These are phyloP conservation scores for Zenarchopterus dispar DNA, from an alignment of 2,797 vertebrate species.

Conservation along the genomic window DNA sequence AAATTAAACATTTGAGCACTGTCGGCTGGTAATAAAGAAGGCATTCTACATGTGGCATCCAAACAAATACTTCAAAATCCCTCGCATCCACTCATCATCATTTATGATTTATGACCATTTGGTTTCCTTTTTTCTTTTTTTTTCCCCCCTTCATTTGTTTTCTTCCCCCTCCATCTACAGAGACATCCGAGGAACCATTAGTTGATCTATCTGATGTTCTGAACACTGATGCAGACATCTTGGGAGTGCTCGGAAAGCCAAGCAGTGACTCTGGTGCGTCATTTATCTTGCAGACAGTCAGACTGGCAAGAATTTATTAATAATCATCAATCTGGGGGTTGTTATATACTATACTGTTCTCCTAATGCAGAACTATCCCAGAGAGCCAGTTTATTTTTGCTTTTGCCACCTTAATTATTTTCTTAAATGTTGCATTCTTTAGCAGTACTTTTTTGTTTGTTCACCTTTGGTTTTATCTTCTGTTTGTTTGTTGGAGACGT, in stretches of 20 bases:
- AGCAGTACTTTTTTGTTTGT: slow-evolving; percentile 57
- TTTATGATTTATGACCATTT: slow-evolving; percentile 75
- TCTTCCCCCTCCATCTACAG: slow-evolving; percentile 72
- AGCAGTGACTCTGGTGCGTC: slow-evolving; percentile 91
- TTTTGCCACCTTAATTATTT: slow-evolving; percentile 41
- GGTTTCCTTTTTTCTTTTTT: slow-evolving; percentile 58
- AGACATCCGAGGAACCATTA: slow-evolving; percentile 90
- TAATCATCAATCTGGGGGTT: slow-evolving; percentile 40
- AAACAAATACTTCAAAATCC: slow-evolving; percentile 48
- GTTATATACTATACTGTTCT: slow-evolving; percentile 24
- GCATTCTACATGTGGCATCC: slow-evolving; percentile 11
- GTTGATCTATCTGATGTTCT: slow-evolving; percentile 96
- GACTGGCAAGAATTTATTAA: slow-evolving; percentile 45
- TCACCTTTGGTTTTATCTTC: slow-evolving; percentile 65
- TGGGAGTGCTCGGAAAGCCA: slow-evolving; percentile 96
- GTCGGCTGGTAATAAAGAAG: slow-evolving; percentile 16
- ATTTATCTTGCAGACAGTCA: slow-evolving; percentile 63
- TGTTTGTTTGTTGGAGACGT: slow-evolving; percentile 68
- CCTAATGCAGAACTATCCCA: slow-evolving; percentile 40
- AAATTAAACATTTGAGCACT: background rate
- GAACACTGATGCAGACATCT: slow-evolving; percentile 96
- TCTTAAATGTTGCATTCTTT: slow-evolving; percentile 59
- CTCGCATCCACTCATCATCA: slow-evolving; percentile 65
- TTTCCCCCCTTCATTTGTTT: slow-evolving; percentile 23
- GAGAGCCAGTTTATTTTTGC: slow-evolving; percentile 46